Evolutionary conservation across 2,113 vertebrate species (phyloP).

Genomic region (Ochotona curzoniae): DNA sequence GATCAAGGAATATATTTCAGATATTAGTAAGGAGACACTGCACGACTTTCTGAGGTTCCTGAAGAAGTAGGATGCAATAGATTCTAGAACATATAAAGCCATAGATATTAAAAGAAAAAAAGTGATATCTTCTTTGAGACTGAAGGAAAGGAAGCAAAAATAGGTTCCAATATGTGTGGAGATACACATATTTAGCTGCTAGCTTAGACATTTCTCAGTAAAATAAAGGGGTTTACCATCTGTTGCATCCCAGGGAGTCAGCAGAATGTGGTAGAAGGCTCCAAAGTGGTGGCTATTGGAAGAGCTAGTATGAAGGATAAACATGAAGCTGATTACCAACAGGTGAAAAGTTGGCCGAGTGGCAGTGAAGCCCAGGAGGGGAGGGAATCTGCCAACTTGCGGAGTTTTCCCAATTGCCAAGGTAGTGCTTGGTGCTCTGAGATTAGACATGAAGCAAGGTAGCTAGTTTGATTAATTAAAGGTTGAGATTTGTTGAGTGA

Average conservation of each 20-base stretch:
- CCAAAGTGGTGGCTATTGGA: too few relatives aligned
- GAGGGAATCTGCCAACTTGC: background rate
- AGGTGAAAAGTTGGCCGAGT: background rate
- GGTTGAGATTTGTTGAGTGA: background rate
- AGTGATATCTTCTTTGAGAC: too few relatives aligned
- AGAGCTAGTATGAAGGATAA: background rate
- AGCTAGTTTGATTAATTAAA: slow-evolving; percentile 3
- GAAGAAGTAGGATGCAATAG: background rate
- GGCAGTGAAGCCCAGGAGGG: background rate
- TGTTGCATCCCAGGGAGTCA: too few relatives aligned
- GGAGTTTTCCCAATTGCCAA: background rate
- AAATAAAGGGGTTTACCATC: too few relatives aligned
- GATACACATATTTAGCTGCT: too few relatives aligned
- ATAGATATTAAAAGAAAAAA: too few relatives aligned
- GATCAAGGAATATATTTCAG: background rate
- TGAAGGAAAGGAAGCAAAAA: too few relatives aligned
- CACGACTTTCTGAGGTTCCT: background rate
- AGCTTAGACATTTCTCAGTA: too few relatives aligned
- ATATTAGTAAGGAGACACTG: background rate
- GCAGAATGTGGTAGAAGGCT: too few relatives aligned
- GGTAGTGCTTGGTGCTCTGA: background rate
- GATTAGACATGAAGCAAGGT: background rate
- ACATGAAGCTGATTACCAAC: background rate
- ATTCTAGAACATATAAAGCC: background rate
- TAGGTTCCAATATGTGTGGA: too few relatives aligned